phyloP scores from a whole-genome alignment of 2,888 invertebrate genomes.

The Stenurella melanura region DNA sequence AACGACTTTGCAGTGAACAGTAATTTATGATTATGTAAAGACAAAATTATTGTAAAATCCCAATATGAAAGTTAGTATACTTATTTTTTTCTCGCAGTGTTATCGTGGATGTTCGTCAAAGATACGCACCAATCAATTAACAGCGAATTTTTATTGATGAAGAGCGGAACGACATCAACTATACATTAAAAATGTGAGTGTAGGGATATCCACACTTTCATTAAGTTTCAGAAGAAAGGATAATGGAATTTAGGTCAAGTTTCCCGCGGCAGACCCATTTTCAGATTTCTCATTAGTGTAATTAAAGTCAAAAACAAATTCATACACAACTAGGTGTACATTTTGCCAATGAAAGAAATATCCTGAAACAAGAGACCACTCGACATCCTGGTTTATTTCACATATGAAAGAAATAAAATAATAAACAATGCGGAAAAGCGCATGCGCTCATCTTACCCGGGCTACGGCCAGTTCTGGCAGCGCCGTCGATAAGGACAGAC shows the following conservation, averaged over 20 bases:
- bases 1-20: too few relatives aligned
- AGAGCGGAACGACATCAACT: not conserved
- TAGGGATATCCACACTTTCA: not conserved
- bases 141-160: too few relatives aligned
- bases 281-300: constrained; percentile 20
- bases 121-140: too few relatives aligned
- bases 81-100: too few relatives aligned
- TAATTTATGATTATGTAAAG: too few relatives aligned
- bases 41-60: too few relatives aligned
- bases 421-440: constrained; percentile 69
- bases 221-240: constrained; percentile 5
- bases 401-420: constrained; percentile 59
- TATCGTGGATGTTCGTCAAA: too few relatives aligned
- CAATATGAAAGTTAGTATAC: too few relatives aligned
- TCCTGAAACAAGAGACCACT: constrained; percentile 10
- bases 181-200: not conserved
- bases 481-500: constrained; percentile 65
- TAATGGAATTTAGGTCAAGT: constrained; percentile 30
- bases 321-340: constrained; percentile 3
- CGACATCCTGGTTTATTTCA: constrained; percentile 17
- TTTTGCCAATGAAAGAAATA: constrained; percentile 3
- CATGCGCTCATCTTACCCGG: constrained; percentile 68
- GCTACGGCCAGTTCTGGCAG: constrained; percentile 66
- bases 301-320: constrained; percentile 8
- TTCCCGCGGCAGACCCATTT: constrained; percentile 1